phyloP scores from a whole-genome alignment of 2,888 invertebrate genomes.

The Darwinula stevensoni region DNA sequence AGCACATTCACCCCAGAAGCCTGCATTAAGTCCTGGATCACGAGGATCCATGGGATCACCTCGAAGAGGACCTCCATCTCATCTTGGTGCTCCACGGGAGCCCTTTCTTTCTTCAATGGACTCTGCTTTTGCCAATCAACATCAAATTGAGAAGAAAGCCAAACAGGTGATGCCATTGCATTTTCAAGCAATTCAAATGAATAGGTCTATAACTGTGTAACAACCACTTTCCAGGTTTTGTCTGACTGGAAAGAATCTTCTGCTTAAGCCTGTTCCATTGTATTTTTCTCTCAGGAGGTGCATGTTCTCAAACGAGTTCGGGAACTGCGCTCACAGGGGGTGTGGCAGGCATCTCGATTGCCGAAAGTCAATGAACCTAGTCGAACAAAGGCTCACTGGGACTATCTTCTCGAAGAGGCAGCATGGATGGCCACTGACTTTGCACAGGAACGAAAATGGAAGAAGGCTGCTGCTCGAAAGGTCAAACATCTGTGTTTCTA shows the following conservation, averaged over 20 bases:
- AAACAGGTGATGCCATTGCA: too few species aligned
- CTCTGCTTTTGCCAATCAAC: conserved; percentile 8
- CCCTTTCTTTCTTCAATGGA: too few species aligned
- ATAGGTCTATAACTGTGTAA: too few species aligned
- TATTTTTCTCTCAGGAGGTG: conserved; percentile 38
- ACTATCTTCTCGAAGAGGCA: conserved; percentile 93
- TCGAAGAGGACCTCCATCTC: too few species aligned
- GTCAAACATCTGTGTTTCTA: too few species aligned
- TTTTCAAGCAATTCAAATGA: too few species aligned
- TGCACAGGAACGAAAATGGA: conserved; percentile 90
- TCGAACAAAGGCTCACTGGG: conserved; percentile 85
- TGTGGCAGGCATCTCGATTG: conserved; percentile 73
- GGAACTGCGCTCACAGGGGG: conserved; percentile 69
- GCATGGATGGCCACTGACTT: conserved; percentile 94
- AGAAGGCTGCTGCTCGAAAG: conserved; percentile 76
- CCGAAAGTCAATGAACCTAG: conserved; percentile 66
- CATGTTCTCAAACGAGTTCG: conserved; percentile 70
- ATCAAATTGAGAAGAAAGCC: conserved; percentile 9
- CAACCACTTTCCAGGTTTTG: too few species aligned
- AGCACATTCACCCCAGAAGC: too few species aligned
- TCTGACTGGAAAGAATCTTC: too few species aligned
- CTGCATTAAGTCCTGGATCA: conserved; percentile 7
- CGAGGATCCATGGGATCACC: too few species aligned
- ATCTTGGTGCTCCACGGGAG: too few species aligned
- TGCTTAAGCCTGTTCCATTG: too few species aligned